Conservation (phyloP, 2,888 invertebrate genomes). For the Apantesis nais region DNA sequence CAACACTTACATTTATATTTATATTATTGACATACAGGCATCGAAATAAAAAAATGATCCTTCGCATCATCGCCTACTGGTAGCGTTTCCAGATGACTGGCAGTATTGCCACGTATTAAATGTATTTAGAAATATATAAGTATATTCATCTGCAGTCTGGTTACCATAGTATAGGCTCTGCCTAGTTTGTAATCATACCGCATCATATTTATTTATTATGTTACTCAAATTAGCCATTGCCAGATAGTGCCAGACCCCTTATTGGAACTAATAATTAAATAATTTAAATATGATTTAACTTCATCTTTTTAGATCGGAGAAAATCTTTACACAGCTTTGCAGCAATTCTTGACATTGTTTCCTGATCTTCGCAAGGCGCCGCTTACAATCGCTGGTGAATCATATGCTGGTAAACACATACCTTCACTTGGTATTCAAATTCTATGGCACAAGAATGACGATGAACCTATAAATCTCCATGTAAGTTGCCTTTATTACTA, state of each 20-base stretch:
- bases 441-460: conserved; percentile 71
- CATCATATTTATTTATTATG: no score
- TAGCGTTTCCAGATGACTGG: no score
- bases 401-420: conserved; percentile 87
- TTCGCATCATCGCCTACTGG: no score
- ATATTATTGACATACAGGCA: no score
- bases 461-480: conserved; percentile 79
- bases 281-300: background rate
- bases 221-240: no score
- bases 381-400: conserved; percentile 88
- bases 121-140: no score
- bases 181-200: no score
- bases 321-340: conserved; percentile 86
- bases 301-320: conserved; percentile 72
- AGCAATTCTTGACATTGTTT: conserved; percentile 88
- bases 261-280: background rate
- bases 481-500: conserved; percentile 53
- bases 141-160: no score
- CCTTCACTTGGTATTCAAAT: conserved; percentile 87
- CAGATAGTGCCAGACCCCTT: background rate
- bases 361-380: conserved; percentile 85
- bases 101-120: no score
- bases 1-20: no score
- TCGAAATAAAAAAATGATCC: no score
- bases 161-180: no score